phyloP scores from a whole-genome alignment of 2,888 invertebrate species.

The Drosophila tanythrix region DNA sequence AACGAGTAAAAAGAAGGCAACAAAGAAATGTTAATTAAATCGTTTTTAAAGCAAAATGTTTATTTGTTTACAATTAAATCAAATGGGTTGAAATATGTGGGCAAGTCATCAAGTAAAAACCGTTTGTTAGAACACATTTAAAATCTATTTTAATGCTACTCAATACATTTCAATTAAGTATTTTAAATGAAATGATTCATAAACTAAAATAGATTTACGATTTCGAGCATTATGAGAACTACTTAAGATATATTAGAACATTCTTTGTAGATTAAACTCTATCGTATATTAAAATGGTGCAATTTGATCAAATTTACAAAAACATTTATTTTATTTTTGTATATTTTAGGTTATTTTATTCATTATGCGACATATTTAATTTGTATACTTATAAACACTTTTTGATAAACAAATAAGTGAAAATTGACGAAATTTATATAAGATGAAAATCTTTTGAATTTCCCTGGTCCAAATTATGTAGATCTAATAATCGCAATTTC shows the following conservation, averaged over 20 bases:
- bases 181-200: background rate
- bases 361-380: background rate
- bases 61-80: slow-evolving; percentile 31
- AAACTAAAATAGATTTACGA: background rate
- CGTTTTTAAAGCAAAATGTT: slow-evolving; percentile 23
- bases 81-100: background rate
- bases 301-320: background rate
- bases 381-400: background rate
- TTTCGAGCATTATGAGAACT: background rate
- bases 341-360: background rate
- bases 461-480: background rate
- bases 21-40: slow-evolving; percentile 74
- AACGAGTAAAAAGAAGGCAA: slow-evolving; percentile 49
- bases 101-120: slow-evolving; percentile 3
- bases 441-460: background rate
- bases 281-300: background rate
- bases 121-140: background rate
- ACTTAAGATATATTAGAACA: background rate
- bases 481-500: slow-evolving; percentile 34
- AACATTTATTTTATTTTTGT: background rate
- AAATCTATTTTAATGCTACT: background rate
- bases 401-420: background rate
- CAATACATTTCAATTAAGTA: slow-evolving; percentile 1
- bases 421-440: background rate
- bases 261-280: background rate